Conservation (phyloP, 2,888 invertebrate species). For the Cheilosia vulpina region DNA sequence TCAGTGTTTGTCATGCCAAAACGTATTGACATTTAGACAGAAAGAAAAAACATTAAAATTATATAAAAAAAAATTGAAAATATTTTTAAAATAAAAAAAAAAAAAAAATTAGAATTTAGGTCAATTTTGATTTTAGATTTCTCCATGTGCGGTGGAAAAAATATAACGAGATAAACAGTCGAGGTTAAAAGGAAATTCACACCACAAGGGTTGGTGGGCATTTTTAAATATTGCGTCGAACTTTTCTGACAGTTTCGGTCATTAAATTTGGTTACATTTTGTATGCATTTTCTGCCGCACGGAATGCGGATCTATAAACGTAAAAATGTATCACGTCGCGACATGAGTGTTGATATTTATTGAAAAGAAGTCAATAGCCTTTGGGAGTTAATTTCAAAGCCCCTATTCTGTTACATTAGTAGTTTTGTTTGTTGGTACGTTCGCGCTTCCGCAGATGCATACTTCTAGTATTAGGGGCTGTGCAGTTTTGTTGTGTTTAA, state of each 20-base stretch:
- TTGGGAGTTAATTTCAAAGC: no score
- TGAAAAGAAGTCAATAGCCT: neutral
- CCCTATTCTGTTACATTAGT: no score
- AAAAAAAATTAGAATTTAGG: slow-evolving; percentile 46
- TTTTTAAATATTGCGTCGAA: neutral
- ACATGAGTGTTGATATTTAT: neutral
- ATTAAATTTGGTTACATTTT: no score
- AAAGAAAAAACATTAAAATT: neutral
- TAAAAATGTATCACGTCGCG: no score
- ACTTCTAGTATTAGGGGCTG: no score
- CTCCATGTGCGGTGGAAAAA: slow-evolving; percentile 11
- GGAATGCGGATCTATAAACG: no score
- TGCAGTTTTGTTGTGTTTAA: no score
- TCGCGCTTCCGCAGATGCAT: no score
- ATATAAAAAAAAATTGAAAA: neutral
- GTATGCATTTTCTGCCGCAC: no score
- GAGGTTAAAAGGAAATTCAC: slow-evolving; percentile 16
- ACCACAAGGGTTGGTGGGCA: neutral
- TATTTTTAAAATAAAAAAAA: neutral
- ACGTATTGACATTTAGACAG: slow-evolving; percentile 40
- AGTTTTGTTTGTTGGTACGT: no score
- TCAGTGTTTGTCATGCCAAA: slow-evolving; percentile 32
- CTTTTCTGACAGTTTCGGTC: no score
- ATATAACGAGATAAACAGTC: slow-evolving; percentile 26
- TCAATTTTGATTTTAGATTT: slow-evolving; percentile 51